Evolutionary conservation across 2,113 vertebrate genomes (phyloP).

Genomic region (Tapirus terrestris): DNA sequence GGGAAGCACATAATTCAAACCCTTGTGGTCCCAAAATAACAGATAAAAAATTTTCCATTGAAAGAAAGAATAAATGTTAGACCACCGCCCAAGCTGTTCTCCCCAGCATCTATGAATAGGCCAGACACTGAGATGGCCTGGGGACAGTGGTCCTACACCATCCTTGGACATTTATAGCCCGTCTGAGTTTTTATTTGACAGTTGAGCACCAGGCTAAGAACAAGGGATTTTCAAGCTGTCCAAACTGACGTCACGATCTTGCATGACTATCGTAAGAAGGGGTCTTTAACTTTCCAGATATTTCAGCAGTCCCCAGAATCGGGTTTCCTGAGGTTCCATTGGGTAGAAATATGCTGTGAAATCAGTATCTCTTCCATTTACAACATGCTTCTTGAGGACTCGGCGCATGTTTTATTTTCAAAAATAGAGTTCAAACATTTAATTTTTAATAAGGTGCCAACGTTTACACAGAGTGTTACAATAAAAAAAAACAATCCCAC

Average conservation of each 20-base stretch:
- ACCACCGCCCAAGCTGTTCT: background rate
- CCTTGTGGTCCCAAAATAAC: background rate
- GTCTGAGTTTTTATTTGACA: background rate
- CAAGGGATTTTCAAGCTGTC: background rate
- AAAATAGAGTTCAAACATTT: conserved; percentile 83
- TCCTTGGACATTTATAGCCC: background rate
- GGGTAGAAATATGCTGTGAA: background rate
- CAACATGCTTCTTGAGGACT: conserved; percentile 32
- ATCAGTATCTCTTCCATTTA: conserved; percentile 51
- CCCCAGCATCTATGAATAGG: background rate
- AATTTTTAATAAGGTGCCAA: conserved; percentile 79
- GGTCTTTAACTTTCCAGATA: background rate
- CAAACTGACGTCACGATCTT: background rate
- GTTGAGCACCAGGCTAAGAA: background rate
- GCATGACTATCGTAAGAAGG: background rate
- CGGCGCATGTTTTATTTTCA: conserved; percentile 79
- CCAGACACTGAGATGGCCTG: background rate
- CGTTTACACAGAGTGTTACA: conserved; percentile 69
- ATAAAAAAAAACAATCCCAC: conserved; percentile 37
- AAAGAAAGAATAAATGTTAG: background rate
- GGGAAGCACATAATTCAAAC: background rate
- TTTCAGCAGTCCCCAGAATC: background rate
- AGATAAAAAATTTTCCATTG: background rate
- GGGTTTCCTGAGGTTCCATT: background rate
- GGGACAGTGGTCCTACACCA: background rate